Percentiles rank a stretch among this genome's conserved stretches.
These are phyloP conservation scores for Candoia aspera DNA, from an alignment of 2,113 vertebrate species.

Conservation along the genomic window DNA sequence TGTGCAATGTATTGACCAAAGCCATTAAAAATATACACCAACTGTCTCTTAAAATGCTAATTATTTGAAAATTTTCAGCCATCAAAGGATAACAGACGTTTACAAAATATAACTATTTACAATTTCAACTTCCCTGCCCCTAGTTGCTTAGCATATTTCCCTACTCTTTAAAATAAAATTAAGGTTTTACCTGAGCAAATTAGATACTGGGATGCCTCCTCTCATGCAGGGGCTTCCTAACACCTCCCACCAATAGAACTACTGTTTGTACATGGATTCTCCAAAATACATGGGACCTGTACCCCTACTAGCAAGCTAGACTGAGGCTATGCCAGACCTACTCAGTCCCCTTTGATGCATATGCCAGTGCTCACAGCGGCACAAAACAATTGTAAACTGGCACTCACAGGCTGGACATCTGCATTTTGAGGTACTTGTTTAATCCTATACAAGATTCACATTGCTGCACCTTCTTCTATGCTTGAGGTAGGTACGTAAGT, in stretches of 20 bases:
- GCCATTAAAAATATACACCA: conserved; percentile 45
- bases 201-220: neutral
- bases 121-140: conserved; percentile 17
- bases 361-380: conserved; percentile 36
- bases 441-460: conserved; percentile 33
- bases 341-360: neutral
- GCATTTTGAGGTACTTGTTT: conserved; percentile 38
- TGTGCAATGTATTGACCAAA: conserved; percentile 8
- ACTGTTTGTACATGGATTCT: neutral
- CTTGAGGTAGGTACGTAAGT: conserved; percentile 6
- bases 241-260: neutral
- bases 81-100: conserved; percentile 47
- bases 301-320: neutral
- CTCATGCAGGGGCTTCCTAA: neutral
- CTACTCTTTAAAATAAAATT: neutral
- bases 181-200: conserved; percentile 12
- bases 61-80: conserved; percentile 49
- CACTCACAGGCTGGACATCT: neutral
- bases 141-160: conserved; percentile 8
- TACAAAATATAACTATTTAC: conserved; percentile 40
- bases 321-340: neutral
- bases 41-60: conserved; percentile 51
- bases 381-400: conserved; percentile 52
- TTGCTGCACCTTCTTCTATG: conserved; percentile 18
- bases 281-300: neutral